Conservation (phyloP, 2,888 invertebrate genomes). For the Melanophora roralis region DNA sequence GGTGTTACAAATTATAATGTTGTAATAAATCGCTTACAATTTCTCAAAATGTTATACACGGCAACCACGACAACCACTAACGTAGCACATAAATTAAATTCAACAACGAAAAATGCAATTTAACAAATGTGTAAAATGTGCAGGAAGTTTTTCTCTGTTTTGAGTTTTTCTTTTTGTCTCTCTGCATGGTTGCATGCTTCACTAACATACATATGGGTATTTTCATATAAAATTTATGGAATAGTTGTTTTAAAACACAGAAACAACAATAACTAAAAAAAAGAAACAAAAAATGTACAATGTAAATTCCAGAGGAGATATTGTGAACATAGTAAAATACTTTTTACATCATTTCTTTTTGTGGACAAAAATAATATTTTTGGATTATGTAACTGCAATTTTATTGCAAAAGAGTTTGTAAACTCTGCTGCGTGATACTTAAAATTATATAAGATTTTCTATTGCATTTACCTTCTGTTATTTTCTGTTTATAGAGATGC, state of each 20-base stretch:
- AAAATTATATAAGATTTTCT: no score
- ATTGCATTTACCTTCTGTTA: no score
- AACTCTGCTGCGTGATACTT: no score
- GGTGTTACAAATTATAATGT: conserved; percentile 59
- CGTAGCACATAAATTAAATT: conserved; percentile 61
- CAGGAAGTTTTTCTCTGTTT: conserved; percentile 29
- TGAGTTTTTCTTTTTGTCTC: conserved; percentile 23
- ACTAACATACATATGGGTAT: conserved; percentile 41
- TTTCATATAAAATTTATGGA: conserved; percentile 36
- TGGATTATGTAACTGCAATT: neutral
- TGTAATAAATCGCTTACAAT: conserved; percentile 61
- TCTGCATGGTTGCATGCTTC: conserved; percentile 28
- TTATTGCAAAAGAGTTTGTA: no score
- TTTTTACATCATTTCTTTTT: neutral
- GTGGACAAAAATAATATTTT: neutral
- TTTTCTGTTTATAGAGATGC: no score
- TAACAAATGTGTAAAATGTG: conserved; percentile 57
- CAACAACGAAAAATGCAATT: conserved; percentile 60
- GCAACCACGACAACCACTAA: conserved; percentile 62
- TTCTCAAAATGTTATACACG: conserved; percentile 60
- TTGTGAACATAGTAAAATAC: neutral
- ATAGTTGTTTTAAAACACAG: neutral
- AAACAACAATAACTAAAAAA: no score
- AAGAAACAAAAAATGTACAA: neutral
- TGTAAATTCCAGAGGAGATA: neutral